Base-by-base conservation (phyloP, 2,888 invertebrate genomes). In the Ophion obscuratus region DNA sequence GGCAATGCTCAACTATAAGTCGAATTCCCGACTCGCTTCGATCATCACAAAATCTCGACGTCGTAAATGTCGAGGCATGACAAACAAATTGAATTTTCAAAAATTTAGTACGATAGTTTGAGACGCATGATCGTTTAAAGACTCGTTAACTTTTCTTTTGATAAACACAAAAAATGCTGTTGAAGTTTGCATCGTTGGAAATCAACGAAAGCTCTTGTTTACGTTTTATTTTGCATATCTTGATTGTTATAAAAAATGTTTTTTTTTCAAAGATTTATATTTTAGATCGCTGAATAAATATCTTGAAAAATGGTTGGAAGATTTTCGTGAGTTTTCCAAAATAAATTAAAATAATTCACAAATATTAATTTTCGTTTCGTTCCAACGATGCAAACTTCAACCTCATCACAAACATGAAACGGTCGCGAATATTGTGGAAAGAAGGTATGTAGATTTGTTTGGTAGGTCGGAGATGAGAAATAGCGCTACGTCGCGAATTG, bases 11-110 rank as follows among this genome's bases (percentile, higher is more conserved):
- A 47, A 57, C 53, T 77, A 73, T 44, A 44, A 61, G 36, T 84
- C 74, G 47, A 62, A 88, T 36, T 59, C 78, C 61, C 27, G 61
- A 59, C 78, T 75, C 83, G 85, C 86, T 70, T 88, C 80, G 78
- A 84, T 88, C 86, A 87, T 76, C 71, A 53, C 20, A 20, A 24
- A 61, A 61, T 61, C 40, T 17, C 73, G 40, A 44, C 44, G 27
- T n/a, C 31, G 14, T 36, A 6, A 11, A 53, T 20, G n/a, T 71
- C 57, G 36, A 71, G 57, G 31, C 36, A 27, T 53, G n/a, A 17
- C 9, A 27, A 27, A 27, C 3, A 6, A 31, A 27, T 27, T 40
- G 36, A 71, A 59, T 74, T 61, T 24, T 40, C 40, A 20, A 14
- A 11, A 74, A 62, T 61, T 44, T 20, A 6, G 61, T 20, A 57